Conservation (phyloP, 2,113 vertebrate species). For the Calidris pygmaea region DNA sequence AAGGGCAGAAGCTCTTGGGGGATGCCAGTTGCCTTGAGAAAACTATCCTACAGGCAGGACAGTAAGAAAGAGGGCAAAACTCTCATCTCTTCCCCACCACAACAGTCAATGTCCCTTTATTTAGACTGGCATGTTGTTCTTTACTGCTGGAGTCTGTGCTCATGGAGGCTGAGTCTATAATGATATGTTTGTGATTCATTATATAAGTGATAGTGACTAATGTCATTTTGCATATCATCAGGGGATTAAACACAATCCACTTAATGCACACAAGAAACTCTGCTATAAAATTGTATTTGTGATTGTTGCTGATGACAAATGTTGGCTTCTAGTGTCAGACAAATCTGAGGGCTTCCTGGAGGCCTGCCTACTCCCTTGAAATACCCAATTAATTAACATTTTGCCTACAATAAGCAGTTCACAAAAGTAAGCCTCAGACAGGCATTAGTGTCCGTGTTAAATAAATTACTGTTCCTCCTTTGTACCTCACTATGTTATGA, state of each 20-base stretch:
- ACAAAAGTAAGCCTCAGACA: neutral
- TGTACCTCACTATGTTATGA: neutral
- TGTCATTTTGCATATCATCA: slow-evolving; percentile 11
- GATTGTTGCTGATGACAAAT: slow-evolving; percentile 3
- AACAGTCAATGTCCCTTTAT: neutral
- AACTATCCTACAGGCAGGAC: neutral
- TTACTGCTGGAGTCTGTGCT: neutral
- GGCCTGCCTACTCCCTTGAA: slow-evolving; percentile 9
- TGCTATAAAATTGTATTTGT: neutral
- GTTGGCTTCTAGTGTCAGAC: neutral
- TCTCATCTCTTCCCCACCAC: neutral
- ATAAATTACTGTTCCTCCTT: neutral
- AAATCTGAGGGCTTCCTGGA: neutral
- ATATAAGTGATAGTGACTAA: slow-evolving; percentile 26
- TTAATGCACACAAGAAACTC: slow-evolving; percentile 7
- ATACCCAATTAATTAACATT: slow-evolving; percentile 26
- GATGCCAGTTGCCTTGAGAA: neutral
- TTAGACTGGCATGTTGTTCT: neutral
- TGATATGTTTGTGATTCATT: neutral
- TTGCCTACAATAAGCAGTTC: slow-evolving; percentile 24
- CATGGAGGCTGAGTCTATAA: neutral
- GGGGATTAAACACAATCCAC: slow-evolving; percentile 25
- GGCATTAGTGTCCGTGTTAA: neutral
- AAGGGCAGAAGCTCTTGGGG: neutral
- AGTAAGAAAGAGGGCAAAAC: neutral